Base-by-base conservation (phyloP, 2,797 vertebrate genomes). In the Mastacembelus armatus region DNA sequence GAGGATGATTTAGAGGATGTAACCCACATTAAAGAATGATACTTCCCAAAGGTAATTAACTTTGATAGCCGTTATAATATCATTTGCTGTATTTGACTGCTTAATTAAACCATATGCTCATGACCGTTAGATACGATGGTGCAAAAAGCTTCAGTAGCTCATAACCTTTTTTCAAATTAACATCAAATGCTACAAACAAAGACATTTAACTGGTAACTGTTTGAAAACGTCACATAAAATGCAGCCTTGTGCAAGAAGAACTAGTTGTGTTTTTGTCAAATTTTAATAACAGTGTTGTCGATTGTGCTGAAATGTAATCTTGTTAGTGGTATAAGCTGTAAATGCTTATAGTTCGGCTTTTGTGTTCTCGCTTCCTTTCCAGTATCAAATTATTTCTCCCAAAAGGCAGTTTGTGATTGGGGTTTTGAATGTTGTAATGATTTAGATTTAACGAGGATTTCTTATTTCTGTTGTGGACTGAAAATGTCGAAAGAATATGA, bases 1-100 rank as follows among this genome's bases (percentile, higher is more conserved):
- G 30, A 49, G 52, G 57, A 22, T 32, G 35, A 49, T 78, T 71
- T 45, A 14, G 49, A 68, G 33, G 32, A 24, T 71, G 55, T 24
- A 73, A 70, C 58, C 48, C 16, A 22, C 44, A 74, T 79, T 77
- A 83, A 77, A 56, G 33, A 71, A 65, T 64, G 27, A 71, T 65
- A 35, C 36, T 44, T 60, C 49, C 56, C 18, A 38, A 35, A n/a
- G 35, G 48, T 68, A 77, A 77, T 81, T 55, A 78, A 83, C 68
- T 71, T 48, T 75, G 42, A 57, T 54, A 36, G 32, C 35, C 50
- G 45, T 68, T 71, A 51, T 74, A 54, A 58, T 64, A 60, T 76
- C 50, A 69, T 67, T 71, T 77, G 52, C 63, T 58, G 40, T 62
- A 69, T 83, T 72, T 69, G 32, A 67, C 61, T n/a, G 5, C 12